phyloP scores from a whole-genome alignment of 2,113 vertebrate genomes.

The Cynoglossus semilaevis region DNA sequence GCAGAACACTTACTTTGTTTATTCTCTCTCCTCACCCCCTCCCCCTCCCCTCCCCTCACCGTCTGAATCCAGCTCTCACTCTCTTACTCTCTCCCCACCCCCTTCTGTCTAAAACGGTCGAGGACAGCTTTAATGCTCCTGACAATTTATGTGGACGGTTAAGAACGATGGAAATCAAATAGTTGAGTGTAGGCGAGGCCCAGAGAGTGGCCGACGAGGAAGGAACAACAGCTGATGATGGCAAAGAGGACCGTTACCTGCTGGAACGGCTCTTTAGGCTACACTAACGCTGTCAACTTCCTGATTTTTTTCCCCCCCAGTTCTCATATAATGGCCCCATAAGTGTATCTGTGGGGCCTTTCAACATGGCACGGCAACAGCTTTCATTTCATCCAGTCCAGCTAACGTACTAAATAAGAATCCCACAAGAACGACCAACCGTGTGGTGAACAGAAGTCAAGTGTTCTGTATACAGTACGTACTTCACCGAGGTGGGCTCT shows the following conservation, averaged over 20 bases:
- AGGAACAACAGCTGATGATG: conserved; percentile 73
- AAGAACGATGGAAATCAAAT: conserved; percentile 78
- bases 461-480: conserved; percentile 7
- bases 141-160: conserved; percentile 79
- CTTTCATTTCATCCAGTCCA: conserved; percentile 61
- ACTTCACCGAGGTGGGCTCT: background rate
- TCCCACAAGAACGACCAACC: conserved; percentile 42
- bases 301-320: conserved; percentile 53
- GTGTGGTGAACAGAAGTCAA: conserved; percentile 42
- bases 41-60: conserved; percentile 55
- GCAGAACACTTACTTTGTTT: conserved; percentile 77
- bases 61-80: conserved; percentile 62
- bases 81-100: conserved; percentile 41
- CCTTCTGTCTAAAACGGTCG: conserved; percentile 63
- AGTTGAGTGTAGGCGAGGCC: conserved; percentile 75
- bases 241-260: conserved; percentile 72
- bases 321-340: conserved; percentile 69
- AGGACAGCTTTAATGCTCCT: conserved; percentile 80
- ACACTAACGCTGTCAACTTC: conserved; percentile 67
- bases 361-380: conserved; percentile 60
- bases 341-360: conserved; percentile 60
- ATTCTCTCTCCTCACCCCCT: conserved; percentile 67
- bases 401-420: conserved; percentile 59
- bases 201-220: conserved; percentile 75
- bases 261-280: conserved; percentile 64